Evolutionary conservation across 2,113 vertebrate genomes (phyloP).

Genomic region (Brienomyrus brachyistius): DNA sequence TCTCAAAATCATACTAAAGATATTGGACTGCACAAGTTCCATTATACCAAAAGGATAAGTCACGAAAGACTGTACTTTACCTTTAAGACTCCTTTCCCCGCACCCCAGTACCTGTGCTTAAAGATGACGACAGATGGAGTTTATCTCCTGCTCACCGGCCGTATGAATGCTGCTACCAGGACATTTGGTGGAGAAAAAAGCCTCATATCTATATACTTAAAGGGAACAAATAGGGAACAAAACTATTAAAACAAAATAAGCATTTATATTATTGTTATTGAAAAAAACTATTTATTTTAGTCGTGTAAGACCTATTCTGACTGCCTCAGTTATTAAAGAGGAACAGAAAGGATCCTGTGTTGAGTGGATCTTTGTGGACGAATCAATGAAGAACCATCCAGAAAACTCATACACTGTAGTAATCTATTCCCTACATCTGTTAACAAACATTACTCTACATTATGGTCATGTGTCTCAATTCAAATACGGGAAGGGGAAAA

Average conservation of each 20-base stretch:
- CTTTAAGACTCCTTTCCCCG: neutral
- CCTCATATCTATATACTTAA: conserved; percentile 71
- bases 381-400: neutral
- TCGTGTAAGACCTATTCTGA: conserved; percentile 79
- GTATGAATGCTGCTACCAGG: conserved; percentile 71
- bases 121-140: conserved; percentile 58
- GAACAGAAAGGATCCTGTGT: neutral
- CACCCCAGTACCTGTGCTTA: neutral
- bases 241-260: conserved; percentile 66
- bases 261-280: conserved; percentile 72
- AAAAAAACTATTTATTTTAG: conserved; percentile 77
- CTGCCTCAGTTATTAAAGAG: conserved; percentile 74
- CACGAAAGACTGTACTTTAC: neutral
- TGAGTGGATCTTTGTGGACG: neutral
- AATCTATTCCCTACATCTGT: neutral
- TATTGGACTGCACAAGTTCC: neutral
- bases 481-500: neutral
- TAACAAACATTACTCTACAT: neutral
- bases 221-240: conserved; percentile 70
- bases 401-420: neutral
- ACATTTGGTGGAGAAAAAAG: conserved; percentile 66
- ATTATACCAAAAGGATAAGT: conserved; percentile 8
- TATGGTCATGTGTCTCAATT: neutral
- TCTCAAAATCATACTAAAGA: neutral
- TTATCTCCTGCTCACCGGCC: conserved; percentile 61